A percentile compares a stretch with the other conserved stretches of the same genome.
Conservation (phyloP, 2,797 vertebrate genomes). For the Sebastiscus albofasciatus region DNA sequence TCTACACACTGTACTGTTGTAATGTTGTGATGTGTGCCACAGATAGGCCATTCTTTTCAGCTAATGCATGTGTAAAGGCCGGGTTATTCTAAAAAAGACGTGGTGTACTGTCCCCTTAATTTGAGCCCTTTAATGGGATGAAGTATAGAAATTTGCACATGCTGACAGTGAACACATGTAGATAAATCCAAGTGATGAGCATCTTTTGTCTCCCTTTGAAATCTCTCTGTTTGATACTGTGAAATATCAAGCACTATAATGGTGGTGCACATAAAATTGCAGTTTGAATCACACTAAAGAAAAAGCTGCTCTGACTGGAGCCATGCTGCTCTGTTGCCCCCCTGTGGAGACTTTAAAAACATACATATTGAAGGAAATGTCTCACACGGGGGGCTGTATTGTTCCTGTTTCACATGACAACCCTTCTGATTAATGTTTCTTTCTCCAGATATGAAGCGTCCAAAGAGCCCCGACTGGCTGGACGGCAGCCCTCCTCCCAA, state of each 20-base stretch:
- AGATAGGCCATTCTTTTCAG: conserved; percentile 20
- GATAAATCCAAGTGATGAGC: conserved; percentile 10
- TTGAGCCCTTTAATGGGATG: conserved; percentile 19
- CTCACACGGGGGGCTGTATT: not conserved
- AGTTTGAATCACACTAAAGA: conserved; percentile 15
- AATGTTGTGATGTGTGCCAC: conserved; percentile 21
- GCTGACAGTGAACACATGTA: not conserved
- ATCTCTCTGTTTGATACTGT: not conserved
- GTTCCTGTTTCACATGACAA: not conserved
- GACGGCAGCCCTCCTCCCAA: conserved; percentile 63
- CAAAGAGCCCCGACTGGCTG: conserved; percentile 79
- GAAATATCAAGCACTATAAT: conserved; percentile 14
- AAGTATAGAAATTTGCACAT: not conserved
- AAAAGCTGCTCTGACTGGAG: conserved; percentile 28
- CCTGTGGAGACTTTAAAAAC: conserved; percentile 68
- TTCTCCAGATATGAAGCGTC: conserved; percentile 88
- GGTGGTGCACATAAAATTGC: conserved; percentile 22
- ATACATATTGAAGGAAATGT: conserved; percentile 1
- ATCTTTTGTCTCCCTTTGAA: conserved; percentile 21
- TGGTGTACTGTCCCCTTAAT: not conserved
- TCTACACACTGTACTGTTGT: conserved; percentile 32
- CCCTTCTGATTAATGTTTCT: not conserved
- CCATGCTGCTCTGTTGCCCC: conserved; percentile 70
- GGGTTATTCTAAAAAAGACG: not conserved
- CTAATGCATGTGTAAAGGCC: conserved; percentile 20